These are phyloP conservation scores for Melanogrammus aeglefinus DNA, from an alignment of 2,797 vertebrate genomes.

Conservation along the genomic window DNA sequence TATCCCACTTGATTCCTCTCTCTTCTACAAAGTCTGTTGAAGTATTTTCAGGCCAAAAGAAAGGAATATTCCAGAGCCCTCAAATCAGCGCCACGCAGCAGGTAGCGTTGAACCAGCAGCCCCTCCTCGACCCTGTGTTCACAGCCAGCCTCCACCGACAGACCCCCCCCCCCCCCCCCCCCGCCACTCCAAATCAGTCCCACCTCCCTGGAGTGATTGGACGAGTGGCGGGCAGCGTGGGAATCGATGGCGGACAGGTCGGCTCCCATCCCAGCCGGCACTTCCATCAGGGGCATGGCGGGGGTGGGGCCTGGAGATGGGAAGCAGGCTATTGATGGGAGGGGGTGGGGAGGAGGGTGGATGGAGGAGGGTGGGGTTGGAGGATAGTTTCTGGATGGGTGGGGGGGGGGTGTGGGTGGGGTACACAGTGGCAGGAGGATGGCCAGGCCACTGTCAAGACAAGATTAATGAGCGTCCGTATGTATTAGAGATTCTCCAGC, in stretches of 20 bases:
- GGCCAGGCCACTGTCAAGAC: conserved; percentile 58
- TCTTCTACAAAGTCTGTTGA: too few relatives aligned
- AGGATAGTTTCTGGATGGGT: conserved; percentile 34
- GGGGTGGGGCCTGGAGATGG: too few relatives aligned
- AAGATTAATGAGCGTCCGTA: conserved; percentile 63
- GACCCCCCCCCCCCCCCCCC: conserved; percentile 20
- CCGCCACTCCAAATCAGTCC: conserved; percentile 52
- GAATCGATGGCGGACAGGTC: conserved; percentile 27
- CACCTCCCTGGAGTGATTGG: conserved; percentile 65
- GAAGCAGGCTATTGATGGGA: too few relatives aligned
- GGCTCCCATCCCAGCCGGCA: conserved; percentile 5
- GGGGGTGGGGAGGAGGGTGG: conserved; percentile 9
- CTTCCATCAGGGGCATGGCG: too few relatives aligned
- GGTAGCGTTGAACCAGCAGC: conserved; percentile 31
- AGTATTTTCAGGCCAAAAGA: too few relatives aligned
- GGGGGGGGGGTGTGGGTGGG: background rate
- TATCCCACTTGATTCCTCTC: too few relatives aligned
- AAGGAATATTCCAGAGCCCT: conserved; percentile 4
- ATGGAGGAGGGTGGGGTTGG: conserved; percentile 20
- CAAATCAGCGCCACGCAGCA: conserved; percentile 32
- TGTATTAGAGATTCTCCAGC: conserved; percentile 51
- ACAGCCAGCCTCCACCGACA: background rate
- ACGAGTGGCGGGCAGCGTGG: conserved; percentile 45
- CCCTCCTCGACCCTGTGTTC: background rate
- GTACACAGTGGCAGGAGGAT: conserved; percentile 12